Evolutionary conservation across 1,140 invertebrate species (phyloP).

Genomic region (Hestina assimilis): DNA sequence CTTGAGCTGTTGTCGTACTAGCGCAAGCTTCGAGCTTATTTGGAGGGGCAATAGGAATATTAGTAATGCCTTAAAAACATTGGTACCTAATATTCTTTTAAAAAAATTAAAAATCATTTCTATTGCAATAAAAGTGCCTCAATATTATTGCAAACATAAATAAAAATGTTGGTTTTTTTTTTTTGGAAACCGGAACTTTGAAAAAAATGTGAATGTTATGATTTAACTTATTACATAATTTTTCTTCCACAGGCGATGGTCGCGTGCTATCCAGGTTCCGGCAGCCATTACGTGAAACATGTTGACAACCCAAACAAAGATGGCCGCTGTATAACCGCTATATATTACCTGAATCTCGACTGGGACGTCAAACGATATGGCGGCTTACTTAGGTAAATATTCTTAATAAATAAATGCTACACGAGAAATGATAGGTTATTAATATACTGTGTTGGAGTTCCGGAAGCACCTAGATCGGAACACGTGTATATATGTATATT

Average conservation of each 20-base stretch:
- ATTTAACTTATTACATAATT: not conserved
- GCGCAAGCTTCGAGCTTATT: too few species aligned
- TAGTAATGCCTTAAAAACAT: too few species aligned
- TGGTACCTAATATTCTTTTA: not conserved
- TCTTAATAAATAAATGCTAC: not conserved
- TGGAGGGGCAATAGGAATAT: too few species aligned
- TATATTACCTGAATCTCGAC: slow-evolving; percentile 97
- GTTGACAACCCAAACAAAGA: slow-evolving; percentile 98
- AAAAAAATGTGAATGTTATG: not conserved
- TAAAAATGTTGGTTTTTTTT: too few species aligned
- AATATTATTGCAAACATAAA: too few species aligned
- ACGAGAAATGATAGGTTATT: not conserved
- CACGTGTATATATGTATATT: too few species aligned
- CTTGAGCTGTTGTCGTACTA: too few species aligned
- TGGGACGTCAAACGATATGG: slow-evolving; percentile 89
- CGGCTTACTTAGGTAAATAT: slow-evolving; percentile 79
- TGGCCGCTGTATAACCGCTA: slow-evolving; percentile 95
- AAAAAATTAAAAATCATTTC: too few species aligned
- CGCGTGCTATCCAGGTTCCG: slow-evolving; percentile 95
- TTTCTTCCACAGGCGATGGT: slow-evolving; percentile 92
- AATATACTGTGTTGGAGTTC: too few species aligned
- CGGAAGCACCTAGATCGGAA: too few species aligned
- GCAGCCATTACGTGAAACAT: slow-evolving; percentile 96
- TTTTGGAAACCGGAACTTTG: too few species aligned
- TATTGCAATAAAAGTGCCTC: too few species aligned